phyloP scores from a whole-genome alignment of 2,113 vertebrate genomes.

The Rostratula benghalensis region DNA sequence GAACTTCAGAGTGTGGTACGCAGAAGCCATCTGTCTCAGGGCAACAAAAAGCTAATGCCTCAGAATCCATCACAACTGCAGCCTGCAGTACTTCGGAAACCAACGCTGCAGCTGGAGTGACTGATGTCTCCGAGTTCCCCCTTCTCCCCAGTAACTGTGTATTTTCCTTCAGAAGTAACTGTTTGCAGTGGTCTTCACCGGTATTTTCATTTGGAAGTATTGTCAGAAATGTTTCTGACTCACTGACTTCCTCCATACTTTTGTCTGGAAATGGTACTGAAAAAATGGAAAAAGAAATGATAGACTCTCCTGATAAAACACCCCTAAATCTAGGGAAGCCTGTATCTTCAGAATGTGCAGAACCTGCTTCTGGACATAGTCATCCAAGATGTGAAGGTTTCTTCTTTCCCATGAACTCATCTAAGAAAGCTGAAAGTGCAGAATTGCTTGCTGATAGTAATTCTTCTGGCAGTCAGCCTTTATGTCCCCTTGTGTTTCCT shows the following conservation, averaged over 20 bases:
- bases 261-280: background rate
- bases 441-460: background rate
- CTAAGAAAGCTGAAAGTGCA: background rate
- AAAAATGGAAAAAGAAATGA: background rate
- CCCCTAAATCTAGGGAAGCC: background rate
- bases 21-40: background rate
- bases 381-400: background rate
- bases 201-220: constrained; percentile 29
- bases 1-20: background rate
- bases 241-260: background rate
- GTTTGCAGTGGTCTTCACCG: background rate
- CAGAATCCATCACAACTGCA: background rate
- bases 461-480: background rate
- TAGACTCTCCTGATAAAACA: background rate
- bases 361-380: background rate
- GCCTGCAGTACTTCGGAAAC: background rate
- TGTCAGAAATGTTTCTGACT: background rate
- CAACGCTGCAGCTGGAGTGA: background rate
- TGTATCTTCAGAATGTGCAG: background rate
- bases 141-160: background rate
- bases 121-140: background rate
- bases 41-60: background rate
- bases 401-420: background rate
- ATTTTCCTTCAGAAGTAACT: constrained; percentile 14
- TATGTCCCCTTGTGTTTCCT: background rate